Percentiles rank a stretch among this genome's conserved stretches.
Evolutionary conservation across 2,113 vertebrate species (phyloP).

Genomic region (Lycaon pictus): DNA sequence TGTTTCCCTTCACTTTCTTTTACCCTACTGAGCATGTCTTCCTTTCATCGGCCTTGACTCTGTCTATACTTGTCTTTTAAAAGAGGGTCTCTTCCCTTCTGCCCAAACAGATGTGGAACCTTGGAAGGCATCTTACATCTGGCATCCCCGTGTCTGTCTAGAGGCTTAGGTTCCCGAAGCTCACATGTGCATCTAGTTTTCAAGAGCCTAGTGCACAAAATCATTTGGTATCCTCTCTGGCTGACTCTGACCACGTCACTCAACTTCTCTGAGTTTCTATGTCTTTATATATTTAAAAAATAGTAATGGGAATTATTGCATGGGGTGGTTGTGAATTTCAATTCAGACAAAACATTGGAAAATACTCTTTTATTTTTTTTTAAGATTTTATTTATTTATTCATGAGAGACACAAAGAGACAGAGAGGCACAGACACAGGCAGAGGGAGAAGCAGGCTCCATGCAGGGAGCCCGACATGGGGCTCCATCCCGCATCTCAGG

Average conservation of each 20-base stretch:
- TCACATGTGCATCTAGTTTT: not conserved
- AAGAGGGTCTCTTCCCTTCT: not conserved
- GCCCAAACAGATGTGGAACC: not conserved
- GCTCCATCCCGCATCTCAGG: no score
- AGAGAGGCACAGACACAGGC: no score
- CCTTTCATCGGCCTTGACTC: not conserved
- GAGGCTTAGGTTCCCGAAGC: not conserved
- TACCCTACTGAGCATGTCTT: not conserved
- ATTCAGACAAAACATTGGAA: not conserved
- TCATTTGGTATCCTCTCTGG: not conserved
- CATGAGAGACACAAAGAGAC: no score
- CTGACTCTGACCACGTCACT: not conserved
- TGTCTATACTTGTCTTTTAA: not conserved
- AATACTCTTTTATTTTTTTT: not conserved
- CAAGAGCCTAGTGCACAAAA: not conserved
- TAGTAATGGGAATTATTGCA: not conserved
- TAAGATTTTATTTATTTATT: no score
- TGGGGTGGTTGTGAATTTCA: not conserved
- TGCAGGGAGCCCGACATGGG: no score
- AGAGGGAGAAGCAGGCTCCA: no score
- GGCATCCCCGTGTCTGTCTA: not conserved
- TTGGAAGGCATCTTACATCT: not conserved
- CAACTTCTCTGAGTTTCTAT: not conserved
- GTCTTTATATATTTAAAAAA: not conserved
- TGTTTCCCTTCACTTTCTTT: not conserved